phyloP scores from a whole-genome alignment of 2,797 vertebrate species.

The Peromyscus aztecus region DNA sequence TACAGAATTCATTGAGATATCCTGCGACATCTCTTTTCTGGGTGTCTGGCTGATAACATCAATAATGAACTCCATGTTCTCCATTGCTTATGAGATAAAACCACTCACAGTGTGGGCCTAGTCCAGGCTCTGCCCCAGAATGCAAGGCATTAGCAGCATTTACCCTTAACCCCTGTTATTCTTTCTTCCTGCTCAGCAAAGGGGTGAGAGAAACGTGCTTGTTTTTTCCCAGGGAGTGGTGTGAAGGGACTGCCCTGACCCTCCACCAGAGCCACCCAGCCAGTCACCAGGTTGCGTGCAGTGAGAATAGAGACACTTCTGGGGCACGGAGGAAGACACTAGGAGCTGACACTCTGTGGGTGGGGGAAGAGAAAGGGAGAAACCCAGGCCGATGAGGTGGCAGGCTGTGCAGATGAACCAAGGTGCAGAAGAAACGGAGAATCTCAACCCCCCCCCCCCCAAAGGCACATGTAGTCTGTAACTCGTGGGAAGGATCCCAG shows the following conservation, averaged over 20 bases:
- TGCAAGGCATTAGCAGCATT: not conserved
- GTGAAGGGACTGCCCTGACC: not conserved
- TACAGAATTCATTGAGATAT: not conserved
- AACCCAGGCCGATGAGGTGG: constrained; percentile 3
- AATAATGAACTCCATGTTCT: not conserved
- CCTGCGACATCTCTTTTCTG: not conserved
- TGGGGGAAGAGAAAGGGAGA: constrained; percentile 69
- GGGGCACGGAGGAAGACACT: not conserved
- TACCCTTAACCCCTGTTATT: not conserved
- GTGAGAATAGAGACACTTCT: constrained; percentile 26
- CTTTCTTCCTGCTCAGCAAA: not conserved
- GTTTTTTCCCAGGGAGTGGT: not conserved
- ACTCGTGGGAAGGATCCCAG: not conserved
- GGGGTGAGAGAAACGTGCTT: not conserved
- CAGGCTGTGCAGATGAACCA: not conserved
- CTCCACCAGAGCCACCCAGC: not conserved
- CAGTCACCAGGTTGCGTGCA: not conserved
- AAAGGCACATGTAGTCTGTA: not conserved
- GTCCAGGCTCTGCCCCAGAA: not conserved
- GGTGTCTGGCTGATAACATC: not conserved
- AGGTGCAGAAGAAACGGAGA: not conserved
- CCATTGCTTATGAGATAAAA: not conserved
- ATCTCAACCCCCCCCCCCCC: not conserved
- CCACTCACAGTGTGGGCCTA: not conserved
- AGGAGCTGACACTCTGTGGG: constrained; percentile 30